Evolutionary conservation across 2,113 vertebrate species (phyloP), one percentile per base, ranked within the genome.

Genomic region (Istiophorus platypterus): DNA sequence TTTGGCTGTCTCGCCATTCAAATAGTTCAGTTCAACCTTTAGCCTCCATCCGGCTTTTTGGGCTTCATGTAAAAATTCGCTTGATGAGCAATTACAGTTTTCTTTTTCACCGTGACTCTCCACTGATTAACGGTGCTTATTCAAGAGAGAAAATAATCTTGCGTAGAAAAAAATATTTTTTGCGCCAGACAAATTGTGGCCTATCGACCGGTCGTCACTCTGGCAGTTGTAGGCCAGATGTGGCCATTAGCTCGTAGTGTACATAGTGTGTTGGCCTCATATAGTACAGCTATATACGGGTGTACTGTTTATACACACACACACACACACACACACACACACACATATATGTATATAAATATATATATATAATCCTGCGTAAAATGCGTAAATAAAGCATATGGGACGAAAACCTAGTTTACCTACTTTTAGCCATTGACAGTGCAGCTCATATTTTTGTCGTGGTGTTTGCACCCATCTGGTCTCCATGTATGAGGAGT

Each of bases 191-290:
- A 31, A 54, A 56, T 29, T 5, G 31, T 29, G 37, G 22, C 61
- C 26, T 10, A 18, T 34, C 6, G 10, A 62, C 2, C 64, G 70
- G 65, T 13, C 56, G 22, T 45, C 54, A 56, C 47, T 13, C 42
- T n/a, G n/a, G n/a, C n/a, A 68, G 20, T 13, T 61, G 8, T 5
- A 57, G 71, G 62, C 78, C 86, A 82, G 83, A 73, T 84, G 84
- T 84, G 69, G 37, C 34, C 39, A 0, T 51, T 70, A 58, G 34
- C 29, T 63, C 65, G 29, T 4, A 41, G 29, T 24, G 9, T 18
- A 49, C 45, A 34, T 63, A 69, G 34, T 29, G 13, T 42, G 29
- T 5, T 47, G 72, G 58, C 64, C 56, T 54, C 56, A 24, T 1
- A 24, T 0, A 10, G 31, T 1, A 2, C 0, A 9, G 20, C 22